Evolutionary conservation across 2,797 vertebrate species (phyloP).

Genomic region (Peromyscus attwateri): DNA sequence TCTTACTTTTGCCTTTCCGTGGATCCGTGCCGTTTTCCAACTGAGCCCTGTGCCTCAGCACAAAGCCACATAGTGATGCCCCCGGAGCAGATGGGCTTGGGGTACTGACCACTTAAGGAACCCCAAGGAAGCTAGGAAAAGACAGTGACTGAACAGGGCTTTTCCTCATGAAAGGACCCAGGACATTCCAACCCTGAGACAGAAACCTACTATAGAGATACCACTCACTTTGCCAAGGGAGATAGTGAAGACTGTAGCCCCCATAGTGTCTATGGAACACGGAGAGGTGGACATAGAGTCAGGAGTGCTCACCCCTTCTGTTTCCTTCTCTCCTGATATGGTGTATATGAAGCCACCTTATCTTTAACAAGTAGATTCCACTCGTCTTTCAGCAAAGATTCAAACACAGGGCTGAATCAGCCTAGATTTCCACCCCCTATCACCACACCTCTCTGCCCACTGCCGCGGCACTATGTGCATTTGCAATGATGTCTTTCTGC

Average conservation of each 20-base stretch:
- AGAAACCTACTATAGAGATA: neutral
- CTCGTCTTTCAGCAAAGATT: neutral
- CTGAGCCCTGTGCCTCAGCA: neutral
- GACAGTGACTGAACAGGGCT: neutral
- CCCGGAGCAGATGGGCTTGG: neutral
- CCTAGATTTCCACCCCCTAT: neutral
- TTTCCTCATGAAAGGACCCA: neutral
- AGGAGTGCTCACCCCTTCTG: neutral
- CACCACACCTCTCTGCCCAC: rapidly evolving
- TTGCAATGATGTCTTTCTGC: neutral
- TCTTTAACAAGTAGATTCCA: neutral
- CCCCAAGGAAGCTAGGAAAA: neutral
- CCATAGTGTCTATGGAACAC: neutral
- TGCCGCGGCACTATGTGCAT: neutral
- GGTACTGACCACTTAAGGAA: neutral
- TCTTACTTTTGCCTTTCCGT: neutral
- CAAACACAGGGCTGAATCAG: neutral
- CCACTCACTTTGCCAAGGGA: neutral
- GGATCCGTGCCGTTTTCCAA: neutral
- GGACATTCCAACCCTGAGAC: neutral
- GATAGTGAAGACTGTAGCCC: neutral
- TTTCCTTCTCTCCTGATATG: neutral
- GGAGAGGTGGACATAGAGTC: neutral
- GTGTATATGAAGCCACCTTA: neutral
- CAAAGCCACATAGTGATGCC: neutral